Percentiles rank a stretch among this genome's conserved stretches.
Evolutionary conservation across 2,113 vertebrate species (phyloP).

Genomic region (Brachyistius frenatus): DNA sequence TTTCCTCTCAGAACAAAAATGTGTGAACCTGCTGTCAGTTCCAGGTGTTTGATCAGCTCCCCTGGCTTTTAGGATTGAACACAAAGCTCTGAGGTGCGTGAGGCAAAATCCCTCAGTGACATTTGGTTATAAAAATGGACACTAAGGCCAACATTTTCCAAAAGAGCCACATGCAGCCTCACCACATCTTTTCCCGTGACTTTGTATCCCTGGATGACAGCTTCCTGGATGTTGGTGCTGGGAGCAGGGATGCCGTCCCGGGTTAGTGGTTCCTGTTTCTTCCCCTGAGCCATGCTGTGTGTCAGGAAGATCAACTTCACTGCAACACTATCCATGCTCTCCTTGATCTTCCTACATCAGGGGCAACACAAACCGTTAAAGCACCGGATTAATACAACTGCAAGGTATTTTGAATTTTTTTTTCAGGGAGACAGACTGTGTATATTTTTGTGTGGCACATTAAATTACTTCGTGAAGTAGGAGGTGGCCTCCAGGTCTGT

Average conservation of each 20-base stretch:
- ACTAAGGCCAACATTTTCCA: not conserved
- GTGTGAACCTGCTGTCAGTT: slow-evolving; percentile 26
- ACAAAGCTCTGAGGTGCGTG: slow-evolving; percentile 7
- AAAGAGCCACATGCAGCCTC: slow-evolving; percentile 41
- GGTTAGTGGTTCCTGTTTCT: slow-evolving; percentile 31
- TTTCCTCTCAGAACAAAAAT: slow-evolving; percentile 20
- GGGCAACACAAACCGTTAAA: not conserved
- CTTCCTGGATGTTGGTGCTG: slow-evolving; percentile 81
- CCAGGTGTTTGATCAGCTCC: slow-evolving; percentile 25
- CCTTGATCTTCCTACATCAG: slow-evolving; percentile 89
- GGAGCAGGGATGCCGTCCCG: slow-evolving; percentile 29
- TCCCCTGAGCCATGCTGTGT: slow-evolving; percentile 85
- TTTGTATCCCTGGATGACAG: slow-evolving; percentile 66
- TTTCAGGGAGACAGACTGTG: not conserved
- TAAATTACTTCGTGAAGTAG: slow-evolving; percentile 90
- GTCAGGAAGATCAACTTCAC: slow-evolving; percentile 93
- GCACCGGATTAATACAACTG: not conserved
- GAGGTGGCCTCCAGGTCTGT: slow-evolving; percentile 90
- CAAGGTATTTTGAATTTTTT: too few species aligned
- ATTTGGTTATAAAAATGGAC: not conserved
- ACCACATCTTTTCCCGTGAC: slow-evolving; percentile 73
- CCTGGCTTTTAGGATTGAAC: not conserved
- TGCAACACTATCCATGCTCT: slow-evolving; percentile 90
- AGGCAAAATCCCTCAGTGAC: not conserved
- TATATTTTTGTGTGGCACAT: not conserved